phyloP scores from a whole-genome alignment of 2,888 invertebrate species.

The Resseliella maxima region DNA sequence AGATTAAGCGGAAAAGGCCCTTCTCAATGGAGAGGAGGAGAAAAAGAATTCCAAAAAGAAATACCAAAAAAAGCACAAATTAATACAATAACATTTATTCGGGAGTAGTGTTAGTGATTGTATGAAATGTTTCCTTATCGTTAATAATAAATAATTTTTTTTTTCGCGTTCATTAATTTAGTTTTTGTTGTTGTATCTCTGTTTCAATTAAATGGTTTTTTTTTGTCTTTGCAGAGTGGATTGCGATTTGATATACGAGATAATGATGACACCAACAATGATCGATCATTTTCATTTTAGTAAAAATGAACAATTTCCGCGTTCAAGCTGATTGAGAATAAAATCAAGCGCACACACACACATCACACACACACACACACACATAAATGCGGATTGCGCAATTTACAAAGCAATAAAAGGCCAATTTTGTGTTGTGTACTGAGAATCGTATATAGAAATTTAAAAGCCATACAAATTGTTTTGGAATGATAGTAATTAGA shows the following conservation, averaged over 20 bases:
- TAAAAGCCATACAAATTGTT: constrained; percentile 7
- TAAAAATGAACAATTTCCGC: not conserved
- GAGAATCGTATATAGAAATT: not conserved
- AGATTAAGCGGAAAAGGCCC: not conserved
- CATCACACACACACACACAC: not conserved
- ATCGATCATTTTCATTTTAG: not conserved
- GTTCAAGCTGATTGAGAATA: not conserved
- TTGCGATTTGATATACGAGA: not conserved
- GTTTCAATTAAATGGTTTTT: not conserved
- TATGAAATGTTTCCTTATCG: not conserved
- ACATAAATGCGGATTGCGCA: not conserved
- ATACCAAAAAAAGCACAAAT: not conserved
- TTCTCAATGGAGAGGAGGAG: not conserved
- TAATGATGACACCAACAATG: constrained; percentile 8
- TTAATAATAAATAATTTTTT: no score
- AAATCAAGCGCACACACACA: not conserved
- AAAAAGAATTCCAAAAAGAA: not conserved
- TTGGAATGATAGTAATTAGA: constrained; percentile 27
- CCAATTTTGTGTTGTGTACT: not conserved
- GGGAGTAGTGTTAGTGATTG: not conserved
- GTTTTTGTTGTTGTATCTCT: not conserved
- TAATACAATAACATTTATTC: not conserved
- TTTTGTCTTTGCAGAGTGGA: not conserved
- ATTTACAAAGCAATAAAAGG: not conserved
- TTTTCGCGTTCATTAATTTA: no score